Percentiles rank a stretch among this genome's conserved stretches.
Conservation (phyloP, 2,113 vertebrate genomes). For the Hippocampus guttulatus region DNA sequence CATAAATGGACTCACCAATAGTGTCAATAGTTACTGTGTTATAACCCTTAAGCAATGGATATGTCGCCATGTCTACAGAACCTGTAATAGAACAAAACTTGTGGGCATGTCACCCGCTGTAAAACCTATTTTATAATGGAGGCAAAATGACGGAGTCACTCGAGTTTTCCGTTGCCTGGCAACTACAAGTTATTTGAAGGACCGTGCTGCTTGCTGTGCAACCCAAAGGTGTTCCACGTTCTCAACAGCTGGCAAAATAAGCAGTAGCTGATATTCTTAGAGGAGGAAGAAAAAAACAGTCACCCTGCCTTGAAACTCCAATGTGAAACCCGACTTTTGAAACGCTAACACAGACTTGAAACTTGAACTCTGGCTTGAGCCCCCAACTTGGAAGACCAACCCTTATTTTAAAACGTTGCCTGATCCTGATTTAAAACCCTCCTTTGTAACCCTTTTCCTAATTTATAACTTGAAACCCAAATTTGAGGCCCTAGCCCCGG, state of each 20-base stretch:
- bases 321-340: neutral
- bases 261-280: neutral
- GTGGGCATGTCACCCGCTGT: neutral
- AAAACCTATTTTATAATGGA: neutral
- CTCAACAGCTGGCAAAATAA: neutral
- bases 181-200: neutral
- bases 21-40: too few relatives aligned
- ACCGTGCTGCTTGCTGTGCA: neutral
- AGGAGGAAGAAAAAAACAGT: neutral
- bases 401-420: too few relatives aligned
- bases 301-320: neutral
- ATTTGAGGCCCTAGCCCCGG: too few relatives aligned
- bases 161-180: neutral
- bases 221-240: neutral
- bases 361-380: neutral
- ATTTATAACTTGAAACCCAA: too few relatives aligned
- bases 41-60: too few relatives aligned
- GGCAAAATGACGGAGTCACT: neutral
- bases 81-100: too few relatives aligned
- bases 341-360: neutral
- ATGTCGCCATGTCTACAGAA: too few relatives aligned
- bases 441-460: too few relatives aligned
- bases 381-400: too few relatives aligned
- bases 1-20: too few relatives aligned
- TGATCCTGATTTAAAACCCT: too few relatives aligned